Evolutionary conservation across 30 jellyfish, hydroid and myxozoan genomes (phyloP).

Genomic region (Phacellophora camtschatica): DNA sequence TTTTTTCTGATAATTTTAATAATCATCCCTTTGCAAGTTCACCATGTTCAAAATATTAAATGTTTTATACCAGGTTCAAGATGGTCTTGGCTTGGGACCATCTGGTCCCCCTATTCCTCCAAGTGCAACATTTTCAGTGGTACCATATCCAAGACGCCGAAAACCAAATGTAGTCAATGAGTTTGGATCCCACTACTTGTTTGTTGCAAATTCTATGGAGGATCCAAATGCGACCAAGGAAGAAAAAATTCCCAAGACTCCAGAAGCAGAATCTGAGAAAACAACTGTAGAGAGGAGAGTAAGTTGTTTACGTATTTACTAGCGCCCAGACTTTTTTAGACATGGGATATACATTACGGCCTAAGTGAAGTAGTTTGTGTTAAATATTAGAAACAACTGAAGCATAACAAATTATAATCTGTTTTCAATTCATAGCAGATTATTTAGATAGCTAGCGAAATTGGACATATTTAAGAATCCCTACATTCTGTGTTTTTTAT

Average conservation of each 20-base stretch:
- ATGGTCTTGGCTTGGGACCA: slow-evolving; percentile 91
- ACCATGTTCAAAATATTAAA: too few relatives aligned
- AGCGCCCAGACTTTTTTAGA: neutral
- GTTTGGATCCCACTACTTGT: slow-evolving; percentile 64
- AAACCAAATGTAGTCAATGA: slow-evolving; percentile 63
- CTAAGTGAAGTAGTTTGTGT: neutral
- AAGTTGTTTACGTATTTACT: neutral
- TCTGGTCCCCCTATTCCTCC: slow-evolving; percentile 96
- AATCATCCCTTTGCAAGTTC: too few relatives aligned
- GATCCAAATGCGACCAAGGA: slow-evolving; percentile 69
- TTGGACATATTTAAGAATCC: too few relatives aligned
- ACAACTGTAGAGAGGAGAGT: slow-evolving; percentile 83
- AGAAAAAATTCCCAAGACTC: slow-evolving; percentile 35
- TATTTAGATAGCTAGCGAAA: too few relatives aligned
- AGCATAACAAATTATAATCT: too few relatives aligned
- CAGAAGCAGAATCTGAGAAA: slow-evolving; percentile 66
- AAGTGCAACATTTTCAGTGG: slow-evolving; percentile 81
- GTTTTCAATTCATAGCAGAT: too few relatives aligned
- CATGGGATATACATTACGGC: neutral
- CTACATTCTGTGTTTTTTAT: too few relatives aligned
- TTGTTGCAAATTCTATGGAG: slow-evolving; percentile 64
- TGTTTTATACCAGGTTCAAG: slow-evolving; percentile 91
- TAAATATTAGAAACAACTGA: too few relatives aligned
- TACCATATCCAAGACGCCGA: slow-evolving; percentile 79
- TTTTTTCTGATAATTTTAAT: too few relatives aligned